Evolutionary conservation across 2,888 invertebrate species (phyloP), one percentile per base, ranked within the genome.

Genomic region (Deilephila porcellus): DNA sequence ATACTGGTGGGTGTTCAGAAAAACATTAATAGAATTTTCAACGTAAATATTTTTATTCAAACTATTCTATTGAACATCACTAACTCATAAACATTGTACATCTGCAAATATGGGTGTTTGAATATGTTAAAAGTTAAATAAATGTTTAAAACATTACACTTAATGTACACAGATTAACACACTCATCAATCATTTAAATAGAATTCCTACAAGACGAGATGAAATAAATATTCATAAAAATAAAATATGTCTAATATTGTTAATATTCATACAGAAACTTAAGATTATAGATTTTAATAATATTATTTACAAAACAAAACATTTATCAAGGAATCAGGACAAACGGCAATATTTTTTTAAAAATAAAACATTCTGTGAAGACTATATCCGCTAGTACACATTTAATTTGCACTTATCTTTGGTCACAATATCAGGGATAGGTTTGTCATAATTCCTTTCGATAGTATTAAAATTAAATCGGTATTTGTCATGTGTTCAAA

Each of bases 31-130:
- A 83, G 88, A 90, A 88, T 93, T 94, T 94, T 93, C 92, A 94
- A 94, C 94, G 93, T 94, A 94, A 94, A 94, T 94, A 94, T 93
- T 93, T 94, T 94, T 94, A 94, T 94, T 94, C 92, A 93, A 93
- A 94, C 94, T 94, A 94, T 88, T 93, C 93, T 93, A 94, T 93
- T 93, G 93, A 94, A 94, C 94, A 92, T 94, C 93, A 93, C 94
- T 94, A 94, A 94, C 93, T 93, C 92, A 94, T 93, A 93, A 93
- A 92, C 92, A 91, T 92, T 93, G 93, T 93, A 92, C 93, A 94
- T 94, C 94, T 94, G 94, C 94, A 94, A 94, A 94, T 94, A 94
- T 94, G 94, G 93, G 85, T 87, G 82, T 85, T 85, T 82, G 83
- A 84, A 87, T 83, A 79, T 83, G 81, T 90, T 89, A 89, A 86